phyloP scores from a whole-genome alignment of 2,797 vertebrate species.

The Molossus molossus region DNA sequence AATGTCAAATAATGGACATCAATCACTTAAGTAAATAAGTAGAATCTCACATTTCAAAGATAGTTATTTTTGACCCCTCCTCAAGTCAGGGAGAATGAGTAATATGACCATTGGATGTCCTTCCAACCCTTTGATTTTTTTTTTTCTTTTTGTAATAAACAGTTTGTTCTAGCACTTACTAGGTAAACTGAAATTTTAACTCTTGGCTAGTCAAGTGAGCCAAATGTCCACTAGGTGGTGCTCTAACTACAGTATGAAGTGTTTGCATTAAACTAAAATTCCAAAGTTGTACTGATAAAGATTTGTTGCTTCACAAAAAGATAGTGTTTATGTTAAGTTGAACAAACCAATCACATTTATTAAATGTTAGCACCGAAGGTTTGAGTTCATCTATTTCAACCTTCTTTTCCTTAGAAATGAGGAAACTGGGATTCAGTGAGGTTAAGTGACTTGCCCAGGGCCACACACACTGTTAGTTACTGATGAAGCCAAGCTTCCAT shows the following conservation, averaged over 20 bases:
- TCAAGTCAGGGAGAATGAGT: slow-evolving; percentile 10
- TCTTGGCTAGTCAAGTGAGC: not conserved
- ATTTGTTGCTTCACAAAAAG: slow-evolving; percentile 33
- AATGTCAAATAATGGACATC: not conserved
- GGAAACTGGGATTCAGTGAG: not conserved
- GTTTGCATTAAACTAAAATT: slow-evolving; percentile 62
- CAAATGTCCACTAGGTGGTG: slow-evolving; percentile 82
- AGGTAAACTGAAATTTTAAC: not conserved
- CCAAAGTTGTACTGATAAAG: not conserved
- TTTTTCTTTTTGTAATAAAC: not conserved
- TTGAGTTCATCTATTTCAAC: not conserved
- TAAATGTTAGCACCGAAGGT: not conserved
- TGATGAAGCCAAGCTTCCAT: not conserved
- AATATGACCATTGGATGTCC: not conserved
- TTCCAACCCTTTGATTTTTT: not conserved
- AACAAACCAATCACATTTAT: not conserved
- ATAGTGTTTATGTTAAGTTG: not conserved
- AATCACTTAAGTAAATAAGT: slow-evolving; percentile 22
- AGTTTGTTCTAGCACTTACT: slow-evolving; percentile 13
- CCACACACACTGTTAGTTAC: not conserved
- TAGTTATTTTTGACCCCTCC: not conserved
- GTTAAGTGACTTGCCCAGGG: slow-evolving; percentile 28
- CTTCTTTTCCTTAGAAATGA: not conserved
- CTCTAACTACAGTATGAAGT: not conserved
- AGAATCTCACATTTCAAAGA: not conserved